Conservation (phyloP, 2,888 invertebrate species). For the Drosophila subsilvestris region DNA sequence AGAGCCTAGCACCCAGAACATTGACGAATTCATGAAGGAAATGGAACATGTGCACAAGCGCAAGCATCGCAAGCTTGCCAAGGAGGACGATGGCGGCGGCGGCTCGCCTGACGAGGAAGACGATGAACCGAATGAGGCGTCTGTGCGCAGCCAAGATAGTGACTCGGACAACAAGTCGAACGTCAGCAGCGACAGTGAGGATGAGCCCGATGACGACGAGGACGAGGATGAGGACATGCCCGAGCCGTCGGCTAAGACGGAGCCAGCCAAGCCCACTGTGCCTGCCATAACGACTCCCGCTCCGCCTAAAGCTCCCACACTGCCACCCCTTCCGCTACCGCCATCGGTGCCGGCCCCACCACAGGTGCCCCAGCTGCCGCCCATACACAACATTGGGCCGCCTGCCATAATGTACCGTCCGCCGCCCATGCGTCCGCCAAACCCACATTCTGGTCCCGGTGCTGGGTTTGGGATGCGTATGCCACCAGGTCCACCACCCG, state of each 20-base stretch:
- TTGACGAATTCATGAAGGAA: constrained; percentile 96
- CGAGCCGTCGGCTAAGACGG: constrained; percentile 34
- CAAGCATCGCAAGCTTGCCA: constrained; percentile 86
- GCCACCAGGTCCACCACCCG: constrained; percentile 85
- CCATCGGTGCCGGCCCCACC: constrained; percentile 63
- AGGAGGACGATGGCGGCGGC: constrained; percentile 83
- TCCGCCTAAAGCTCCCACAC: constrained; percentile 63
- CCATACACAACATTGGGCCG: constrained; percentile 83
- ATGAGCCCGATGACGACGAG: constrained; percentile 41
- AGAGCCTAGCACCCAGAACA: constrained; percentile 87
- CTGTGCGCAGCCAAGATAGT: constrained; percentile 5
- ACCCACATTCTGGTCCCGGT: constrained; percentile 76
- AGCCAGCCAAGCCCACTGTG: constrained; percentile 1
- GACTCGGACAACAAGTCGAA: constrained; percentile 52
- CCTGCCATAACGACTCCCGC: constrained; percentile 35
- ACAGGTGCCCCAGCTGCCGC: constrained; percentile 82
- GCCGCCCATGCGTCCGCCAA: constrained; percentile 85
- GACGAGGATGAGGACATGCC: constrained; percentile 49
- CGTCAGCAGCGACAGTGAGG: constrained; percentile 43
- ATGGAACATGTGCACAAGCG: constrained; percentile 94
- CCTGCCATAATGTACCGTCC: constrained; percentile 86
- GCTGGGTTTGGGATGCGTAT: constrained; percentile 82
- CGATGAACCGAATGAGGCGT: constrained; percentile 47
- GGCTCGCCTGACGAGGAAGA: constrained; percentile 43
- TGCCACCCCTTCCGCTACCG: constrained; percentile 75